Evolutionary conservation across 2,797 vertebrate species (phyloP).

Genomic region (Furcifer pardalis): DNA sequence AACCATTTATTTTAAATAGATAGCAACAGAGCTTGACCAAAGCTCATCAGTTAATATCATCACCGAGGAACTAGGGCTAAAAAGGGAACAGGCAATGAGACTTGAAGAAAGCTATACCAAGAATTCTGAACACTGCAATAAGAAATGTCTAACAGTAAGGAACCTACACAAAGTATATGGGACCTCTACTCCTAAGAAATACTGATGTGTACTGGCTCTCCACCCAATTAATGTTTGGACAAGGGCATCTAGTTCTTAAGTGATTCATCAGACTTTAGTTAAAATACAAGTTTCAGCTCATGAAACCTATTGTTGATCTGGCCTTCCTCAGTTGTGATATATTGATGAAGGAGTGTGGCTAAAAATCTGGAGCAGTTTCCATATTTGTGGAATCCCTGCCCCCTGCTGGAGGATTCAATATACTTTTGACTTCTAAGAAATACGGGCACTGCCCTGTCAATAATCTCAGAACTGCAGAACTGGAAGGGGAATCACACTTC

Average conservation of each 20-base stretch:
- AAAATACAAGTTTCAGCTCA: not conserved
- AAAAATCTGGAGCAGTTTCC: no score
- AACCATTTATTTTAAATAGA: no score
- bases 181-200: not conserved
- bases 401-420: no score
- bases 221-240: not conserved
- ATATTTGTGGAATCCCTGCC: no score
- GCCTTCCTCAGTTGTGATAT: not conserved
- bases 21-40: not conserved
- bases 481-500: no score
- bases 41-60: not conserved
- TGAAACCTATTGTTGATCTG: not conserved
- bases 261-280: not conserved
- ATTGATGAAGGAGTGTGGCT: no score
- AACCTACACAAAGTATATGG: not conserved
- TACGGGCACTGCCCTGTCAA: not conserved
- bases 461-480: no score
- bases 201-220: not conserved
- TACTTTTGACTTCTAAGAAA: no score
- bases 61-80: not conserved
- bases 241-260: not conserved
- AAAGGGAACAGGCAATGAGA: not conserved
- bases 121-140: not conserved
- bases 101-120: not conserved
- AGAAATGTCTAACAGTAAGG: not conserved